Evolutionary conservation across 2,888 invertebrate species (phyloP), one percentile per base, ranked within the genome.

Genomic region (Scaeva pyrastri): DNA sequence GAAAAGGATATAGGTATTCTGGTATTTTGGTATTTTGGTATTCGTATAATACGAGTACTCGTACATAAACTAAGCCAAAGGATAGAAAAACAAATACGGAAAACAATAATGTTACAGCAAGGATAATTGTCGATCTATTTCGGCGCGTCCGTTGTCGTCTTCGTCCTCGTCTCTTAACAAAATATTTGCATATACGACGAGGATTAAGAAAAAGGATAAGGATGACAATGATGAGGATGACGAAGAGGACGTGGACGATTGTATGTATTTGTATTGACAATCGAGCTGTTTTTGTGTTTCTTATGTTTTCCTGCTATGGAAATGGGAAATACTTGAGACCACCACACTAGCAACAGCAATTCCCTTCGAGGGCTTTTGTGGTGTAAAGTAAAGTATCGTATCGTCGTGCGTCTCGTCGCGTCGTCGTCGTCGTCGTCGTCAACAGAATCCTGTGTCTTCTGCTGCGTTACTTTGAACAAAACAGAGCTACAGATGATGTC

Each of bases 61-160:
- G 8, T 36, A 4, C n/a, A 39, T n/a, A 70, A 48, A 41, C 41
- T 58, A 60, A 71, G 55, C 56, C 62, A 62, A 60, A 66, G 71
- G 66, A 80, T 75, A 76, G 64, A 60, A 71, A 80, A 80, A 72
- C 84, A 85, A 80, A 85, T 80, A 74, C 66, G 80, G 52, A 80
- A 76, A 80, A 85, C 84, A 85, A 80, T 85, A 80, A 85, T 76
- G 75, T 85, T 76, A 68, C 80, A 80, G n/a, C 52, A 84, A 84
- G 84, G 75, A 84, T 79, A 84, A 84, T 84, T 84, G 84, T 80
- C 80, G 84, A 80, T 84, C 80, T 75, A 66, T 76, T 72, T 76
- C 45, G 80, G 45, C 72, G 71, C 71, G 84, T 68, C 60, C 75
- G n/a, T n/a, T n/a, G n/a, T n/a, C n/a, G n/a, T n/a, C n/a, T n/a